Evolutionary conservation across 2,888 invertebrate species (phyloP), one percentile per base, ranked within the genome.

Genomic region (Ochlodes sylvanus): DNA sequence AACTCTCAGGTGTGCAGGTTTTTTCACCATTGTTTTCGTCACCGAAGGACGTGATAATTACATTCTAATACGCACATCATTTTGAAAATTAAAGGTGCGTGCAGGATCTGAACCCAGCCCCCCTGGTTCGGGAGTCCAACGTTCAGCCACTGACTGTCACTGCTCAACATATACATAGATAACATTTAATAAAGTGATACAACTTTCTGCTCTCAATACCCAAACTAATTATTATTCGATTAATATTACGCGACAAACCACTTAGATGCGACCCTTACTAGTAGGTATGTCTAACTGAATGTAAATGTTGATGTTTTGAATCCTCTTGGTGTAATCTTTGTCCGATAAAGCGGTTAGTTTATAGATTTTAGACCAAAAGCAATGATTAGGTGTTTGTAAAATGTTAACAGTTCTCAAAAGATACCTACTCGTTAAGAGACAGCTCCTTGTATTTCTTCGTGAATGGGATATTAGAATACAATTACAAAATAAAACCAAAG

Each of bases 101-200:
- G 27, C 27, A 27, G 27, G 27, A 5, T 4, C 5, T 27, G 3
- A 27, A 27, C 27, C 27, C 2, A 5, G 5, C 27, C 27, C 2
- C 27, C 27, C 27, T 27, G 3, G 3, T 27, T 27, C 27, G 5
- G 27, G 2, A 27, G 27, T 27, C 27, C 27, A 27, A 27, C 27
- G 27, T 27, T 27, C 27, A 27, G 5, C 27, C 27, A 5, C 27
- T 27, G 27, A 4, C 27, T 27, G 5, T 5, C 27, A 87, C 80
- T 84, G 81, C 86, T 88, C 84, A 83, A 84, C 84, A 87, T 85
- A 85, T n/a, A n/a, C n/a, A n/a, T 83, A 86, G 85, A 88, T 89
- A 88, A 88, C 87, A 86, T 88, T 87, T 86, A 86, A 90, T 84
- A 83, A 83, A 79, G 79, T 83, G 81, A 85, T 84, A n/a, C n/a